Base-by-base conservation (phyloP, 2,113 vertebrate species). In the Talpa occidentalis region DNA sequence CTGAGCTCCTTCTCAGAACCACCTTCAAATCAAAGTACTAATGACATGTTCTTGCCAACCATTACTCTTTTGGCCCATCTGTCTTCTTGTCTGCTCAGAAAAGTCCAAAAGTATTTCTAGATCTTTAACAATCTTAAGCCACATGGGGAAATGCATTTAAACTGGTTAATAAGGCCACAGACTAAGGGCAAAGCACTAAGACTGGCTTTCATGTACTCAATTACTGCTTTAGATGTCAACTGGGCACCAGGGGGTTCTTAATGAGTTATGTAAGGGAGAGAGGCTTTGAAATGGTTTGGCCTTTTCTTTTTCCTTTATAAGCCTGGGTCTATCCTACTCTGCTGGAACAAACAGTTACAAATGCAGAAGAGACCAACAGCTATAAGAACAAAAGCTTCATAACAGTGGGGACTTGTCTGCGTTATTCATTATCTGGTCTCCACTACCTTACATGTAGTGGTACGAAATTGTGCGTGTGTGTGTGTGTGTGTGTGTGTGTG, bases 161-260 rank as follows among this genome's bases (percentile, higher is more conserved):
- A 91, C 91, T 90, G n/a, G 56, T 97, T 96, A 96, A 92, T 88
- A 94, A 93, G 84, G 87, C 87, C 49, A 86, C 80, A 95, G 91
- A 70, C 42, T 67, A 91, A 95, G 93, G 93, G 62, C 44, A 79
- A 90, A 90, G 73, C 44, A 21, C 72, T 37, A 44, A 95, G 92
- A 67, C 88, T 0, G 1, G 88, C 90, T 96, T 95, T 95, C 83
- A 93, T 85, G 88, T 81, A 59, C 47, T 62, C 70, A 93, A 60
- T 94, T 90, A 91, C 88, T 7, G 3, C 77, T 3, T 64, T 66
- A 73, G 92, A 88, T 92, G 90, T 91, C 93, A 97, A 32, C 83
- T 74, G 40, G 80, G 69, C 93, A 84, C 77, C 35, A 35, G 37
- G 84, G 83, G 77, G 56, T 86, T 78, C 84, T 93, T 96, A 95